A percentile compares a stretch with the other conserved stretches of the same genome.
Evolutionary conservation across 2,888 invertebrate genomes (phyloP).

Genomic region (Drymonia ruficornis): DNA sequence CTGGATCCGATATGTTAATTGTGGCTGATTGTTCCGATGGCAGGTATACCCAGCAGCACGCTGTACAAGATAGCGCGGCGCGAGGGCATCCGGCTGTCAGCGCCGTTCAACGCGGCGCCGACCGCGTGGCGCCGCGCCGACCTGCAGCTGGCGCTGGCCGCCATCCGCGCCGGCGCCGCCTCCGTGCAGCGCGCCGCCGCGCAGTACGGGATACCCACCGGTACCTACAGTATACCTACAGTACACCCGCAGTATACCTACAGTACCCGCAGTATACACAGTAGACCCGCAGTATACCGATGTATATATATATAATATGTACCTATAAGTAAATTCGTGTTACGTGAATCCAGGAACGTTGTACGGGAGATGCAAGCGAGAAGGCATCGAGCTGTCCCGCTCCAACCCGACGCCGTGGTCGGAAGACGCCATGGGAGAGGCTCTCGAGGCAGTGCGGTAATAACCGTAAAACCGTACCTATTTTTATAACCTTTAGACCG

Average conservation of each 20-base stretch:
- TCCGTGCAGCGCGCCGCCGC: constrained; percentile 94
- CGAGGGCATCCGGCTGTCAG: constrained; percentile 94
- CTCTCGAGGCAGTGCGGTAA: constrained; percentile 94
- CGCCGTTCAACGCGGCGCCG: constrained; percentile 96
- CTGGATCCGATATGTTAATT: no score
- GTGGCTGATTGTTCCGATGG: no score
- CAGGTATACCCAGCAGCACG: constrained; percentile 95
- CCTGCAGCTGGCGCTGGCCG: constrained; percentile 91
- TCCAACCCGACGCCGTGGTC: constrained; percentile 97
- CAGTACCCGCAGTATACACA: background rate
- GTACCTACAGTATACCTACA: constrained; percentile 48
- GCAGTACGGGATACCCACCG: constrained; percentile 94
- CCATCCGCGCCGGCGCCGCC: constrained; percentile 91
- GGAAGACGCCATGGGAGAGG: constrained; percentile 96
- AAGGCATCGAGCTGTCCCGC: constrained; percentile 94
- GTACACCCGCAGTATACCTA: background rate
- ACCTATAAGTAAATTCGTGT: no score
- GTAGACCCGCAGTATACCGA: background rate
- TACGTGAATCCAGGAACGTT: constrained; percentile 86
- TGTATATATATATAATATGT: no score
- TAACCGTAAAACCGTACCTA: no score
- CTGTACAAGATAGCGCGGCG: constrained; percentile 95
- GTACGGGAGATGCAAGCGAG: constrained; percentile 94
- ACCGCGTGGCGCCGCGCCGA: constrained; percentile 95
- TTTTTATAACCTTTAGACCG: no score